A percentile compares a stretch with the other conserved stretches of the same genome.
These are phyloP conservation scores for Phoxinus phoxinus DNA, from an alignment of 2,113 vertebrate genomes.

Conservation along the genomic window DNA sequence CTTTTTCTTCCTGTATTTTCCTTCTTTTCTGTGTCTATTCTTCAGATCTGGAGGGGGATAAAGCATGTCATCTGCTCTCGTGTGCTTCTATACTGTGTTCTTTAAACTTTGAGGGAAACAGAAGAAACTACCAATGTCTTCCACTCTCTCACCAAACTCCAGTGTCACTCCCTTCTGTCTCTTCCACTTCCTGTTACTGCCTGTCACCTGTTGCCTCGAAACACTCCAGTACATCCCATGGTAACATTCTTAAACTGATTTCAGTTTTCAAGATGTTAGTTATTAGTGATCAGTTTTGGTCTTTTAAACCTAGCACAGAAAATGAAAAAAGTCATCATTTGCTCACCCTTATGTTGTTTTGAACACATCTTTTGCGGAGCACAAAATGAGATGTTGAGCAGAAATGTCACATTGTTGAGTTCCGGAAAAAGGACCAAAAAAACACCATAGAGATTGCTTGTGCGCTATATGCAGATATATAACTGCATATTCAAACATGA, in stretches of 20 bases:
- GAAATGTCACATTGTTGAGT: background rate
- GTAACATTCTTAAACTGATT: background rate
- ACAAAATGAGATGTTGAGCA: background rate
- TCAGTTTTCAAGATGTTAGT: background rate
- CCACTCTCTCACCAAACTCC: slow-evolving; percentile 60
- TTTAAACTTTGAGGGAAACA: slow-evolving; percentile 64
- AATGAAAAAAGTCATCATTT: background rate
- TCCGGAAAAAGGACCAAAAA: background rate
- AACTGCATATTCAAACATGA: background rate
- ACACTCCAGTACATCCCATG: slow-evolving; percentile 35
- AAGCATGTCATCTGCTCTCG: slow-evolving; percentile 59
- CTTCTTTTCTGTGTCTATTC: slow-evolving; percentile 51
- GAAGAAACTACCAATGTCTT: slow-evolving; percentile 68
- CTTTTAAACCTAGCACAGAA: background rate
- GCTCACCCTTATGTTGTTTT: background rate
- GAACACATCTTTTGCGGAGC: background rate
- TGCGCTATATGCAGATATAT: background rate
- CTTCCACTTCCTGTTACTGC: slow-evolving; percentile 40
- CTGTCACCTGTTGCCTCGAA: slow-evolving; percentile 44
- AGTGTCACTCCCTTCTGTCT: slow-evolving; percentile 39
- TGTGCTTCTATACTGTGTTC: slow-evolving; percentile 69
- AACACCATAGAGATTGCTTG: background rate
- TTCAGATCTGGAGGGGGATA: slow-evolving; percentile 74
- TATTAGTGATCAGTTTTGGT: background rate
- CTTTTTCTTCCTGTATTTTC: slow-evolving; percentile 22